Evolutionary conservation across 2,888 invertebrate species (phyloP), one percentile per base, ranked within the genome.

Genomic region (Cynaeus angustus): DNA sequence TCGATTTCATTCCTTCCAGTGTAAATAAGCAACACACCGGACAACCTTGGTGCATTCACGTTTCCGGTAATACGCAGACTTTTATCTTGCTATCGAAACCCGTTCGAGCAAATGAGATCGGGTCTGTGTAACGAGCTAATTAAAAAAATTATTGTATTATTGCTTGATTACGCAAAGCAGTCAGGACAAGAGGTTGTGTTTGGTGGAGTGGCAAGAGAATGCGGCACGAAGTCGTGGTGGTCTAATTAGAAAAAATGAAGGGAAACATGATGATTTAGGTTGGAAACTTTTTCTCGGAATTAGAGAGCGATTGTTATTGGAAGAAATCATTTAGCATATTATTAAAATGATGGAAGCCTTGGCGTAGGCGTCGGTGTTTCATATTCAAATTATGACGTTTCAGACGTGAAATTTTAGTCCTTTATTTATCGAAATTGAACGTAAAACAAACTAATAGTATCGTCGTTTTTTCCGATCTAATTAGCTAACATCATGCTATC

Each of bases 31-130:
- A 37, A 37, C 41, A 68, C 58, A 56, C 68, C 55, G 68, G 61
- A 43, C 61, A 62, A 50, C 68, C 68, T 68, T 68, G 68, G 38
- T 68, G 50, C 68, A 68, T 45, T 61, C 68, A 68, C 68, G 68
- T 68, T 68, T 68, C 68, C 68, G 68, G 68, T 68, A 64, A 16
- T 55, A 37, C 21, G n/a, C 13, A 13, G 12, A 50, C 48, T 61
- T 59, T 59, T 46, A 59, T 58, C 43, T 43, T 13, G 26, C 9
- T 33, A 59, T 59, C 48, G 46, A 61, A 61, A 61, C 61, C 50
- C 61, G 61, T 61, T 61, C 61, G 38, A 59, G 59, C 30, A 59
- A 59, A 59, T 59, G 45, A 59, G 59, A 59, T 46, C 45, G 59
- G 43, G 33, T 59, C 59, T 43, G 45, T 28, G 43, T 30, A 50